Evolutionary conservation across 2,797 vertebrate species (phyloP), one percentile per base, ranked within the genome.

Genomic region (Eidolon dupreanum): DNA sequence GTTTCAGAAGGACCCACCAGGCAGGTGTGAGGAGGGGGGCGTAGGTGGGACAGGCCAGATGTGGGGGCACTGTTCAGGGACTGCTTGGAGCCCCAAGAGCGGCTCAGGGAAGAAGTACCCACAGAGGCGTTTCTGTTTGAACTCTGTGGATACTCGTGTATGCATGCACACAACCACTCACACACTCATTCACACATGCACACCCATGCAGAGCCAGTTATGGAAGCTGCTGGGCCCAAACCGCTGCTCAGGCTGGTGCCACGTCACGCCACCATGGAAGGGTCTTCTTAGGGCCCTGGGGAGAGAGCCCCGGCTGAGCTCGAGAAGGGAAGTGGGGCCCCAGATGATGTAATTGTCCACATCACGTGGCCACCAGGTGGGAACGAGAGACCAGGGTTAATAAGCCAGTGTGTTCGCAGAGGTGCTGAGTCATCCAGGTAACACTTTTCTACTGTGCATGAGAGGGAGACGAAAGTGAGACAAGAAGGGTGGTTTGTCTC

Each of bases 171-270:
- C 87, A 46, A 5, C 16, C 2, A 46, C 10, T 26, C 3, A 9
- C n/a, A 31, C 3, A 20, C 41, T 5, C 0, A 0, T 31, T 12
- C 59, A 6, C 8, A 1, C 49, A 86, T 5, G 24, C 3, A 68
- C 41, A 12, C 17, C 1, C 43, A 8, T 28, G 13, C 43, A 22
- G 2, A 15, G 26, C 26, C 11, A 82, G 49, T 57, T 36, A 19
- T 17, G 71, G 49, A 51, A 63, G 15, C 16, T 89, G 38, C 41
- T 91, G 43, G 57, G 36, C 31, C 19, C 3, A 57, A 65, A 8
- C 70, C 28, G 26, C 28, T 17, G 71, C 55, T 55, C 17, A 77
- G 12, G 36, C 31, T 43, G 36, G 4, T 4, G 36, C 68, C 74
- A 49, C 33, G 46, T 36, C 28, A 2, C 43, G 22, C 19, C 28